These are phyloP conservation scores for Pardosa pseudoannulata DNA, from an alignment of 2,888 invertebrate species.

Conservation along the genomic window DNA sequence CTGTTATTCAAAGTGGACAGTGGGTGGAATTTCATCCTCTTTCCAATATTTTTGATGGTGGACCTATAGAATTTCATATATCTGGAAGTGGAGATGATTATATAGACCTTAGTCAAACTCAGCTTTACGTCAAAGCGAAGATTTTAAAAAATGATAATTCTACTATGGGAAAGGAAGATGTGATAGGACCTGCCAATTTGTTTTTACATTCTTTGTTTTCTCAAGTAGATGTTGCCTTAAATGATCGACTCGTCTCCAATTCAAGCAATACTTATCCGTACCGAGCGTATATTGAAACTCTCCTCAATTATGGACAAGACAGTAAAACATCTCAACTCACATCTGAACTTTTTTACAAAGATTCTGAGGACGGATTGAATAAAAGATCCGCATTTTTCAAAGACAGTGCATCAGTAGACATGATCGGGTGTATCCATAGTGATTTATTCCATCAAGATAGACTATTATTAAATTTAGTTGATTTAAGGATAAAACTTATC, in stretches of 20 bases:
- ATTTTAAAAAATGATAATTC: conserved; percentile 34
- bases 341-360: conserved; percentile 29
- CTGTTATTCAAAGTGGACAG: conserved; percentile 28
- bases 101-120: conserved; percentile 23
- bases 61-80: conserved; percentile 47
- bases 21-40: conserved; percentile 55
- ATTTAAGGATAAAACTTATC: conserved; percentile 41
- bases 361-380: conserved; percentile 13
- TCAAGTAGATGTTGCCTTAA: conserved; percentile 40
- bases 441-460: too few species aligned
- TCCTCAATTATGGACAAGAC: conserved; percentile 37
- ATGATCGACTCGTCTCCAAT: conserved; percentile 14
- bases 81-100: conserved; percentile 47
- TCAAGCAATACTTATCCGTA: conserved; percentile 47
- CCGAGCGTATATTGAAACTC: conserved; percentile 33
- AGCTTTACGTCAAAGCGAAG: conserved; percentile 38
- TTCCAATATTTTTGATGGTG: conserved; percentile 39
- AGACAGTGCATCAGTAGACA: not conserved
- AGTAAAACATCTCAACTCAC: conserved; percentile 37
- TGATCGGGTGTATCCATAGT: too few species aligned
- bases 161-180: not conserved
- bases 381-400: conserved; percentile 34
- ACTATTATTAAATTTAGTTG: too few species aligned
- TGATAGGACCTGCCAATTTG: conserved; percentile 27
- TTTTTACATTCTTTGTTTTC: conserved; percentile 46